Evolutionary conservation across 37 sponge, comb jelly and placozoan species (phyloP).

Genomic region (Agelas oroides): DNA sequence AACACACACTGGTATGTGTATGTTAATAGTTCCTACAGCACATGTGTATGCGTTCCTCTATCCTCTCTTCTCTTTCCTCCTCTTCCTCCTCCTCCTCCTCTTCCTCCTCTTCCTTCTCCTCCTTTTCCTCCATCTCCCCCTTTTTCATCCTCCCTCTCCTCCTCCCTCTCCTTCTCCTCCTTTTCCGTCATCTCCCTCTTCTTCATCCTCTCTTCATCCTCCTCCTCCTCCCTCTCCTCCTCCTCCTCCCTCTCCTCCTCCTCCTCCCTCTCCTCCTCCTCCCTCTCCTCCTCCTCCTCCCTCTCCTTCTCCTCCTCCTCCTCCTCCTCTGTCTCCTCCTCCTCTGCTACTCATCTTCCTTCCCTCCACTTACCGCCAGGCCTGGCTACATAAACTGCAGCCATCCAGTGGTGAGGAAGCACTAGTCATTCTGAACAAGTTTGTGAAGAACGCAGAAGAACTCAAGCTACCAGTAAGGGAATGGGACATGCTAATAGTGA

Average conservation of each 20-base stretch:
- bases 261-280: background rate
- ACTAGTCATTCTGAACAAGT: slow-evolving; percentile 33
- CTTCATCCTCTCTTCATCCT: background rate
- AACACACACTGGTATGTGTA: slow-evolving; percentile 23
- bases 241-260: background rate
- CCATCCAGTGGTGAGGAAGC: slow-evolving; percentile 18
- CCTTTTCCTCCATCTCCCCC: background rate
- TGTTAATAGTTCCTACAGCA: background rate
- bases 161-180: background rate
- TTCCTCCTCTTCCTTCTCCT: background rate
- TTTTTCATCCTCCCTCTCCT: background rate
- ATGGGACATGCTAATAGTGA: no score
- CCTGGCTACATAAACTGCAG: slow-evolving; percentile 48
- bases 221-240: background rate
- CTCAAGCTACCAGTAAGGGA: slow-evolving; percentile 34
- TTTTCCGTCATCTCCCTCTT: background rate
- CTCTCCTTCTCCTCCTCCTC: no score
- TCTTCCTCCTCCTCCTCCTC: background rate
- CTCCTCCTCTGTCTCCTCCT: no score
- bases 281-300: background rate
- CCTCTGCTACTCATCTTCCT: no score
- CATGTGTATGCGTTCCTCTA: background rate
- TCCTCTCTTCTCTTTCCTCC: background rate
- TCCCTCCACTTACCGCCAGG: background rate
- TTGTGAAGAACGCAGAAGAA: slow-evolving; percentile 33